phyloP scores from a whole-genome alignment of 2,797 vertebrate species.

The Zenarchopterus dispar region DNA sequence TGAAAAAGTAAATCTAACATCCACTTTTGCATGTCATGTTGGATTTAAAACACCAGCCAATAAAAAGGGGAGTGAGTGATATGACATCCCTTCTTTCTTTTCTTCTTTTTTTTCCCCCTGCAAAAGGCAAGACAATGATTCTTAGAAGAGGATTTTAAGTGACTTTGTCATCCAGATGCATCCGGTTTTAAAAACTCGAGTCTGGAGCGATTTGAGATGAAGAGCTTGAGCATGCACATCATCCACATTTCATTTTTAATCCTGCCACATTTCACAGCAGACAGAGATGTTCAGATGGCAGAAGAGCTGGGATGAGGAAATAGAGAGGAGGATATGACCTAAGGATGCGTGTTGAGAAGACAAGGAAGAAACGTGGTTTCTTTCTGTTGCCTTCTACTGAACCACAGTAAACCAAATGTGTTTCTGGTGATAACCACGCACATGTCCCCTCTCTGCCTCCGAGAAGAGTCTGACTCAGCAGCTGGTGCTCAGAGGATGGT shows the following conservation, averaged over 20 bases:
- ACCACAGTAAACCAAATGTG: conserved; percentile 6
- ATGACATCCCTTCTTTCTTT: conserved; percentile 3
- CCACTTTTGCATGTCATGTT: conserved; percentile 13
- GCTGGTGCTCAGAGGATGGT: conserved; percentile 61
- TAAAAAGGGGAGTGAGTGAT: conserved; percentile 5
- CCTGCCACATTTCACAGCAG: neutral
- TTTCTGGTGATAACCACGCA: conserved; percentile 12
- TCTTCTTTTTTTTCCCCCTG: neutral
- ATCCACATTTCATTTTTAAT: neutral
- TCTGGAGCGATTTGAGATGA: conserved; percentile 5
- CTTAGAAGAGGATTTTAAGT: too few species aligned
- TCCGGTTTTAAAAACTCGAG: neutral
- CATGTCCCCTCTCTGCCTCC: conserved; percentile 12
- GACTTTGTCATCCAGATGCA: neutral
- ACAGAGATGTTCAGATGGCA: neutral
- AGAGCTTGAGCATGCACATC: neutral
- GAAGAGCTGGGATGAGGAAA: too few species aligned
- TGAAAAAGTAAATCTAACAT: conserved; percentile 9
- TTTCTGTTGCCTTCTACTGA: neutral
- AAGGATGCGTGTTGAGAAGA: neutral
- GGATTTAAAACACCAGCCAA: conserved; percentile 20
- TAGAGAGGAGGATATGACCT: too few species aligned
- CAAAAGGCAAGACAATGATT: neutral
- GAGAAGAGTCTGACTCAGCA: conserved; percentile 60
- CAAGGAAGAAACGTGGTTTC: neutral